Percentiles rank a stretch among this genome's conserved stretches.
Evolutionary conservation across 1,140 invertebrate genomes (phyloP).

Genomic region (Metopolophium dirhodum): DNA sequence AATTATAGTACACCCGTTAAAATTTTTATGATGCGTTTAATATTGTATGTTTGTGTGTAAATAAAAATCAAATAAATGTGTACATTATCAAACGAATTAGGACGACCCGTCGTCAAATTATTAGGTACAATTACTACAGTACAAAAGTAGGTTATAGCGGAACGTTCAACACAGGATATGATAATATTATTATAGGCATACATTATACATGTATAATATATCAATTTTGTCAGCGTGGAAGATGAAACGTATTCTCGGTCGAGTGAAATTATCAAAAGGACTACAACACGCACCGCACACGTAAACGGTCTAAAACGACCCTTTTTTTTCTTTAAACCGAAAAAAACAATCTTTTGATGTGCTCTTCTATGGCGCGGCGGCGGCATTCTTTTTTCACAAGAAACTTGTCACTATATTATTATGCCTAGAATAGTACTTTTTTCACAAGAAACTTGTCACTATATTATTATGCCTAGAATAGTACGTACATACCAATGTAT

Average conservation of each 20-base stretch:
- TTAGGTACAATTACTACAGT: neutral
- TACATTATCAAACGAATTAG: neutral
- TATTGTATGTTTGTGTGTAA: neutral
- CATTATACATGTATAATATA: neutral
- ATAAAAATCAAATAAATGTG: neutral
- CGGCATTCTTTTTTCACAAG: neutral
- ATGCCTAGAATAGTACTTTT: no score
- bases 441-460: neutral
- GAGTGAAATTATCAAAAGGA: neutral
- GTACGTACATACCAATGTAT: neutral
- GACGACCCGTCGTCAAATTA: neutral
- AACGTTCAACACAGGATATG: neutral
- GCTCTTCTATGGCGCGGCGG: neutral
- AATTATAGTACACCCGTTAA: neutral
- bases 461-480: neutral
- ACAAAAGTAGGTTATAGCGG: neutral
- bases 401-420: slow-evolving; percentile 10
- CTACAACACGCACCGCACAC: neutral
- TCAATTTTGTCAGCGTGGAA: neutral
- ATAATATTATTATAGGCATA: neutral
- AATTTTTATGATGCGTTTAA: neutral
- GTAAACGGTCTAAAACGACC: neutral
- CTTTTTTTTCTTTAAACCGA: neutral
- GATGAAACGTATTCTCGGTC: neutral
- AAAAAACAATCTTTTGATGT: neutral